Conservation (phyloP, 2,888 invertebrate species). For the Ichneumoninae sp. region DNA sequence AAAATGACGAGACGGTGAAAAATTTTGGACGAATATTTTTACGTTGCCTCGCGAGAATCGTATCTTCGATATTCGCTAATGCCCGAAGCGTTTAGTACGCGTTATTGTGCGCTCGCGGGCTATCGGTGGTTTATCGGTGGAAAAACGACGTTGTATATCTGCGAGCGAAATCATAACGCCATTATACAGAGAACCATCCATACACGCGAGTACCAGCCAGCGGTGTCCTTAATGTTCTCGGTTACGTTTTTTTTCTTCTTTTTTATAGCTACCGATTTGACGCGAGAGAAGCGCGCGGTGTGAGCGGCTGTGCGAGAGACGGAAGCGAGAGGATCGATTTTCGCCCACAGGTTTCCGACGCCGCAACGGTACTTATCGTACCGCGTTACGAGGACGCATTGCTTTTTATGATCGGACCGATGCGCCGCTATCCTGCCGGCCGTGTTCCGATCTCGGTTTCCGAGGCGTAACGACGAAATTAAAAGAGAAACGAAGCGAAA, state of each 20-base stretch:
- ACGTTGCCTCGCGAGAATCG: neutral
- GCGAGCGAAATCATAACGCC: conserved; percentile 80
- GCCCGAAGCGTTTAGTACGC: conserved; percentile 74
- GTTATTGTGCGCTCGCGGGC: conserved; percentile 46
- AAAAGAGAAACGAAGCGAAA: conserved; percentile 66
- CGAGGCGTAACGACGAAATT: conserved; percentile 69
- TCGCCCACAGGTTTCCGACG: conserved; percentile 72
- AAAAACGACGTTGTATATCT: conserved; percentile 71
- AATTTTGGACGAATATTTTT: neutral
- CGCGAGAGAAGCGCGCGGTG: conserved; percentile 55
- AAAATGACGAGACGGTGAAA: neutral
- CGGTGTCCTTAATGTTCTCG: conserved; percentile 61
- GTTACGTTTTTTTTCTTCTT: conserved; percentile 72
- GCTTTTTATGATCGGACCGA: conserved; percentile 80
- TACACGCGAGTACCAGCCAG: conserved; percentile 8
- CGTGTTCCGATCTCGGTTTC: conserved; percentile 74
- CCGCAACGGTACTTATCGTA: conserved; percentile 81
- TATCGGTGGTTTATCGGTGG: conserved; percentile 62
- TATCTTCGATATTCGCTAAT: conserved; percentile 70
- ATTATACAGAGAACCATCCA: conserved; percentile 73
- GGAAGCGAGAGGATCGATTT: conserved; percentile 78
- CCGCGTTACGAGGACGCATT: conserved; percentile 83
- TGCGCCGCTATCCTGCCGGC: conserved; percentile 61
- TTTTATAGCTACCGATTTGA: conserved; percentile 82
- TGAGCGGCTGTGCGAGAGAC: conserved; percentile 47